Percentiles rank a stretch among this genome's conserved stretches.
phyloP scores from a whole-genome alignment of 2,888 invertebrate species.

The Corbicula japonica region DNA sequence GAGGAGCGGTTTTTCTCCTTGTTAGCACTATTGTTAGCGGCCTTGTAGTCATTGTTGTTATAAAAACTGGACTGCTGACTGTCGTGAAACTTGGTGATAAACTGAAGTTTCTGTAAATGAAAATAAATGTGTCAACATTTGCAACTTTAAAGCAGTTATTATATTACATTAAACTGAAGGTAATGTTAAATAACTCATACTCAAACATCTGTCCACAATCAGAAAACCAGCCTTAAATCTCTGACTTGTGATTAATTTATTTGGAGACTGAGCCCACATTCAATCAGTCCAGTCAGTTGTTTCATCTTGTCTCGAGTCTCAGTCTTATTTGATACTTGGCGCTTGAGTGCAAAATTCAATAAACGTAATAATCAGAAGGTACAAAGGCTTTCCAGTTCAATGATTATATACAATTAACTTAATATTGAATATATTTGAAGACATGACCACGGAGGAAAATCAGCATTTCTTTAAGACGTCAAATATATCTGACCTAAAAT shows the following conservation, averaged over 20 bases:
- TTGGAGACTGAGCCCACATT: too few relatives aligned
- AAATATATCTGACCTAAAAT: too few relatives aligned
- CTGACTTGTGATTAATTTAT: too few relatives aligned
- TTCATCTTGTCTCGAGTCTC: not conserved
- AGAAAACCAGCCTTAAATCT: not conserved
- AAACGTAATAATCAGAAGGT: not conserved
- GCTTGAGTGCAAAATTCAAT: not conserved
- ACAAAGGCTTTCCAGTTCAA: not conserved
- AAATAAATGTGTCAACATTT: not conserved
- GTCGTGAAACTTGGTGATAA: conserved; percentile 52
- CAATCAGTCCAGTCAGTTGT: not conserved
- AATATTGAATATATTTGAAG: too few relatives aligned
- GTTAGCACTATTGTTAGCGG: conserved; percentile 46
- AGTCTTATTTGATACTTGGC: not conserved
- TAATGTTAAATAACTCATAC: not conserved
- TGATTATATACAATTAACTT: conserved; percentile 5
- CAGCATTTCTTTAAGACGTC: too few relatives aligned
- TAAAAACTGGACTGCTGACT: conserved; percentile 46
- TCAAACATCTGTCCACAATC: not conserved
- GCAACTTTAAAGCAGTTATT: not conserved
- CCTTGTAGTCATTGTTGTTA: conserved; percentile 37
- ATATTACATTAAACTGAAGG: not conserved
- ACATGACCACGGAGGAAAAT: too few relatives aligned
- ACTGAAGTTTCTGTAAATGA: conserved; percentile 52
- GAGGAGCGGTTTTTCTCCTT: conserved; percentile 52